phyloP scores from a whole-genome alignment of 2,888 invertebrate genomes.

The Pecten maximus region DNA sequence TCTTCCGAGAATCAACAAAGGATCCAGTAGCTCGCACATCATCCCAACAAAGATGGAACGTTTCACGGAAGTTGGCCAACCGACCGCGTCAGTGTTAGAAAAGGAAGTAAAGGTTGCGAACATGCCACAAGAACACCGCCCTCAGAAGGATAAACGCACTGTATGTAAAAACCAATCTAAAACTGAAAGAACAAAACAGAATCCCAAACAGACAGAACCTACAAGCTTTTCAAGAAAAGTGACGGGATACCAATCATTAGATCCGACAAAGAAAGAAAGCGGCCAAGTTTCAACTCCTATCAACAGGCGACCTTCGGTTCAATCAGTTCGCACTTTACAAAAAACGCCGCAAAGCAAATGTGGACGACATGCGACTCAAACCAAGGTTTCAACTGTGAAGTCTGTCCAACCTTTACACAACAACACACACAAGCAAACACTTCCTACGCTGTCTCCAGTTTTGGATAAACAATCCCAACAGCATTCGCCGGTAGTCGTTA shows the following conservation, averaged over 20 bases:
- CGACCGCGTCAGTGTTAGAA: neutral
- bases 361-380: neutral
- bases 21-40: slow-evolving; percentile 14
- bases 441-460: neutral
- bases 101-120: neutral
- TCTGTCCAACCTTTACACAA: neutral
- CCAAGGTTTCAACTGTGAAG: neutral
- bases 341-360: neutral
- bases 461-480: neutral
- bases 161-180: neutral
- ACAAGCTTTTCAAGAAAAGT: neutral
- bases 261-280: neutral
- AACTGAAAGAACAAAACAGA: neutral
- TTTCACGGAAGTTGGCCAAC: neutral
- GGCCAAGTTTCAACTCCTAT: neutral
- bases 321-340: neutral
- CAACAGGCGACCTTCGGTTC: neutral
- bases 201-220: neutral
- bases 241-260: neutral
- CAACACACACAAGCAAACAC: neutral
- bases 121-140: neutral
- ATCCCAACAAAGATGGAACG: neutral
- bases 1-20: neutral
- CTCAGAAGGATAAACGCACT: neutral
- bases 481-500: neutral